Percentiles rank a stretch among this genome's conserved stretches.
These are phyloP conservation scores for Plebejus melissa DNA, from an alignment of 2,888 invertebrate genomes.

Conservation along the genomic window DNA sequence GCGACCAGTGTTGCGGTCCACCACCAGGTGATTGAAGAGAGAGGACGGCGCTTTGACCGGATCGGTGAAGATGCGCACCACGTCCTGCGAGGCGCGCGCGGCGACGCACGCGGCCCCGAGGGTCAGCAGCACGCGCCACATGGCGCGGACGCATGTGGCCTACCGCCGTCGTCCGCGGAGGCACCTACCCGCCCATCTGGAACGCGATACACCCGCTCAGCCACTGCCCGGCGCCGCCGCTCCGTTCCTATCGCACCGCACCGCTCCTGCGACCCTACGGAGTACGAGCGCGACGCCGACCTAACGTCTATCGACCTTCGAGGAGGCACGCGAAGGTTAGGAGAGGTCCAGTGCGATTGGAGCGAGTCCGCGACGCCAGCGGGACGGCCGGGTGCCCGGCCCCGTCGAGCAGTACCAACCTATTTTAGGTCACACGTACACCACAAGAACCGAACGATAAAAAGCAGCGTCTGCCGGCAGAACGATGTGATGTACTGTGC, in stretches of 20 bases:
- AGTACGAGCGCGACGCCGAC: conserved; percentile 30
- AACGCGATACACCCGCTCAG: conserved; percentile 75
- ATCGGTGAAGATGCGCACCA: conserved; percentile 84
- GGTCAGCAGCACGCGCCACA: conserved; percentile 80
- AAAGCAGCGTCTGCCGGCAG: conserved; percentile 31
- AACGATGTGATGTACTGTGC: conserved; percentile 32
- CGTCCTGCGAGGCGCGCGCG: conserved; percentile 80
- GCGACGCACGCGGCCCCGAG: conserved; percentile 76
- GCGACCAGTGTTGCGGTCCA: conserved; percentile 94
- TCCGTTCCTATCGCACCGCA: conserved; percentile 72
- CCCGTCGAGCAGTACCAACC: conserved; percentile 64
- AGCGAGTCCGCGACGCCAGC: conserved; percentile 66
- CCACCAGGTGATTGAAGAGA: conserved; percentile 92
- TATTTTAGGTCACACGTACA: conserved; percentile 40
- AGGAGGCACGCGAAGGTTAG: conserved; percentile 54
- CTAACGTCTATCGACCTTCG: conserved; percentile 28
- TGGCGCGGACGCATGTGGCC: conserved; percentile 74
- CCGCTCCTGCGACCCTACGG: conserved; percentile 57
- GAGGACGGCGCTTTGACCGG: conserved; percentile 81
- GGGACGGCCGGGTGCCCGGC: conserved; percentile 63
- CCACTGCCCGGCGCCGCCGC: conserved; percentile 61
- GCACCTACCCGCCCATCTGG: conserved; percentile 68
- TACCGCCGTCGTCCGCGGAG: conserved; percentile 66
- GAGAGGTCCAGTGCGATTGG: conserved; percentile 77
- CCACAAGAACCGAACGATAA: conserved; percentile 32